Evolutionary conservation across 35 echinoderm and acorn worm species (phyloP).

Genomic region (Patiria miniata): DNA sequence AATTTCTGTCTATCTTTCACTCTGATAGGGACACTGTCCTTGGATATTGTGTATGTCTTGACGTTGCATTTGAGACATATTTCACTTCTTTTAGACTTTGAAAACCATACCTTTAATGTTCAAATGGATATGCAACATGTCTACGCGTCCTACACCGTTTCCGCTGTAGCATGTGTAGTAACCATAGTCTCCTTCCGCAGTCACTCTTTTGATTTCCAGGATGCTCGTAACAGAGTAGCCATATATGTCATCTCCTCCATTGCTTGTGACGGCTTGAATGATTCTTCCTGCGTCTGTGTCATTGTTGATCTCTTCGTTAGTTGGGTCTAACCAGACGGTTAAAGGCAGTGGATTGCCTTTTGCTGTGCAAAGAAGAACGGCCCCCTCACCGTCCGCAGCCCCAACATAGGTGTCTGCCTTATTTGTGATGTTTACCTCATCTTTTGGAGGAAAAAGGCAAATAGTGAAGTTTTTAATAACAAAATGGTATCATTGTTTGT

Average conservation of each 20-base stretch:
- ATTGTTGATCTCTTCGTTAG: background rate
- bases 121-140: background rate
- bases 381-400: background rate
- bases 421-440: background rate
- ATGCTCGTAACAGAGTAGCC: background rate
- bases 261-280: background rate
- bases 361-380: background rate
- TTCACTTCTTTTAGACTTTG: no score
- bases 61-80: no score
- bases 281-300: background rate
- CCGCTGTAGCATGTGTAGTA: background rate
- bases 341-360: background rate
- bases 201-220: background rate
- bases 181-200: background rate
- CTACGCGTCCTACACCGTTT: background rate
- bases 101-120: background rate
- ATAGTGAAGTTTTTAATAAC: background rate
- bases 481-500: no score
- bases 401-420: background rate
- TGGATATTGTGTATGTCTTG: no score
- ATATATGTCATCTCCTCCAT: background rate
- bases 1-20: no score
- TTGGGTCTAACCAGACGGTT: background rate
- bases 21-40: no score
- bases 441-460: background rate